A percentile compares a stretch with the other conserved stretches of the same genome.
Conservation (phyloP, 2,113 vertebrate genomes). For the Anoura caudifer region DNA sequence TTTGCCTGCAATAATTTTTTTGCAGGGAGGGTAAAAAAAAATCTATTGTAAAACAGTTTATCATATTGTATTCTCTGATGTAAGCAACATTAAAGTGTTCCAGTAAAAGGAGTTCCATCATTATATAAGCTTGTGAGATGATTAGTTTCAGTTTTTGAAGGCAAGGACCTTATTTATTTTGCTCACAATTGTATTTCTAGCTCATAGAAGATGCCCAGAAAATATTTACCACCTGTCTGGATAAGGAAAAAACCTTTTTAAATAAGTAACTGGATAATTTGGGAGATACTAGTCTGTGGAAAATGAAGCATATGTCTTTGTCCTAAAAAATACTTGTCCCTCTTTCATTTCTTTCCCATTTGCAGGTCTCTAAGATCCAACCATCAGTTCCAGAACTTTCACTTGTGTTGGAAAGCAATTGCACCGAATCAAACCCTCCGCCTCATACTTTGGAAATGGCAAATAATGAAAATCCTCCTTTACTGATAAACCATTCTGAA, state of each 20-base stretch:
- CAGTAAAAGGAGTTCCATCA: constrained; percentile 1
- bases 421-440: constrained; percentile 70
- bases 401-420: constrained; percentile 89
- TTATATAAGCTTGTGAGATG: not conserved
- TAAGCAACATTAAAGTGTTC: not conserved
- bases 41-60: not conserved
- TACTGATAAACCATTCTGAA: constrained; percentile 48
- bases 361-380: constrained; percentile 84
- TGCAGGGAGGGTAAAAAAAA: not conserved
- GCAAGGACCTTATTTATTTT: constrained; percentile 19
- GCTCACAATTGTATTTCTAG: not conserved
- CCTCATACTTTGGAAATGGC: constrained; percentile 54
- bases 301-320: not conserved
- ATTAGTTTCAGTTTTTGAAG: not conserved
- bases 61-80: not conserved
- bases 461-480: constrained; percentile 55
- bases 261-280: not conserved
- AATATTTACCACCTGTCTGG: not conserved
- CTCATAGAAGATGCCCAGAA: not conserved
- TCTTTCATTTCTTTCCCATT: constrained; percentile 6
- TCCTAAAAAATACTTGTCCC: not conserved
- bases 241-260: not conserved
- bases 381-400: constrained; percentile 98
- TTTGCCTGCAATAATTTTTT: not conserved
- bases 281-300: not conserved